Conservation (phyloP, 2,797 vertebrate species). For the Sebastes nivosus region DNA sequence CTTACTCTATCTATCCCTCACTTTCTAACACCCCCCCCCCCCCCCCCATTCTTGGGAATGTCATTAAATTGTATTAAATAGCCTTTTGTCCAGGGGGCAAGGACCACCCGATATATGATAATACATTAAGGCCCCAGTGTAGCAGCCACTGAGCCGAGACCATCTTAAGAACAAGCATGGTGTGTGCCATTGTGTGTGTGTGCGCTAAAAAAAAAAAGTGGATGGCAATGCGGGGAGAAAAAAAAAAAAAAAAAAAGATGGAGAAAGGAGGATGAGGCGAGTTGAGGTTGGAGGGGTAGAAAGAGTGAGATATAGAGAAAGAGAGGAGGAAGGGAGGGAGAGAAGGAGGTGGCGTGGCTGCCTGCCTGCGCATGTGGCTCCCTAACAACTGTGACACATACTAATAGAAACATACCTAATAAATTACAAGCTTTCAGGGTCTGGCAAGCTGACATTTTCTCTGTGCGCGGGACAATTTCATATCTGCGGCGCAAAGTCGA, state of each 20-base stretch:
- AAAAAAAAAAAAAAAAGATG: slow-evolving; percentile 5
- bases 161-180: slow-evolving; percentile 89
- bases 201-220: slow-evolving; percentile 34
- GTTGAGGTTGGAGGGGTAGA: slow-evolving; percentile 18
- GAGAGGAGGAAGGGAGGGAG: slow-evolving; percentile 23
- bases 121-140: slow-evolving; percentile 97
- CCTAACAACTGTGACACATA: slow-evolving; percentile 99
- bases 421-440: slow-evolving; percentile 99
- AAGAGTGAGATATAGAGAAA: slow-evolving; percentile 43
- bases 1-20: slow-evolving; percentile 53
- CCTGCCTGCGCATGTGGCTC: slow-evolving; percentile 82
- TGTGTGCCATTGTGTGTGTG: slow-evolving; percentile 32
- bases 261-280: slow-evolving; percentile 29
- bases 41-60: slow-evolving; percentile 92
- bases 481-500: slow-evolving; percentile 90
- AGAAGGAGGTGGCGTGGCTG: slow-evolving; percentile 54
- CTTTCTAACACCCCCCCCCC: slow-evolving; percentile 66
- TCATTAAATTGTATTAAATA: slow-evolving; percentile 99
- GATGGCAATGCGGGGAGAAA: slow-evolving; percentile 15
- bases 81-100: slow-evolving; percentile 99
- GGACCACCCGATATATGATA: slow-evolving; percentile 99
- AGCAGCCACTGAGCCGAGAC: slow-evolving; percentile 96
- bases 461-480: slow-evolving; percentile 97
- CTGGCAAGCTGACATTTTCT: slow-evolving; percentile 99
- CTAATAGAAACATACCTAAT: slow-evolving; percentile 99